Evolutionary conservation across 1,140 invertebrate genomes (phyloP).

Genomic region (Drosophila funebris): DNA sequence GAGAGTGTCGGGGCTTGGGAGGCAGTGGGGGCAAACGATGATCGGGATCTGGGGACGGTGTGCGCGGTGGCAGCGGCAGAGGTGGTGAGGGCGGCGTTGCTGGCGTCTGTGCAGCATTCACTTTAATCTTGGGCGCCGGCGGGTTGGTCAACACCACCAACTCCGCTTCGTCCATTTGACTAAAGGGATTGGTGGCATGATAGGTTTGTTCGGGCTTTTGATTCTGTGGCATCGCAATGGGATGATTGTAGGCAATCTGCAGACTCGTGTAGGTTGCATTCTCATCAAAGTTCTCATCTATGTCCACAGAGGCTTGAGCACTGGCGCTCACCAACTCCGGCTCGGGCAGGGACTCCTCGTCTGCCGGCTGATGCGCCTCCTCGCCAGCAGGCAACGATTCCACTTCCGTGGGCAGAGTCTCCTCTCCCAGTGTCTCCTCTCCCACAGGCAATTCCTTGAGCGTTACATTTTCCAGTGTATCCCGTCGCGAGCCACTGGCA

Average conservation of each 20-base stretch:
- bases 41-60: conserved; percentile 69
- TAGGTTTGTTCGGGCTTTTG: conserved; percentile 20
- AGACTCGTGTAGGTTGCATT: conserved; percentile 91
- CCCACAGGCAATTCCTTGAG: conserved; percentile 72
- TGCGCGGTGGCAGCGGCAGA: conserved; percentile 66
- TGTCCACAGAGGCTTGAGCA: conserved; percentile 83
- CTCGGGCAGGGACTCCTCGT: conserved; percentile 23
- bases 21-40: conserved; percentile 68
- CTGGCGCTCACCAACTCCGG: conserved; percentile 48
- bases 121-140: conserved; percentile 83
- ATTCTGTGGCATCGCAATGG: conserved; percentile 84
- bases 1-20: conserved; percentile 70
- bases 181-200: conserved; percentile 63
- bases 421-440: conserved; percentile 41
- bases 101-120: conserved; percentile 73
- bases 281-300: conserved; percentile 88
- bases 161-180: conserved; percentile 59
- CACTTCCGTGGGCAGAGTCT: no score
- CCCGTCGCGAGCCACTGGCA: conserved; percentile 85
- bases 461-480: conserved; percentile 76
- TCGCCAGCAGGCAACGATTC: conserved; percentile 45
- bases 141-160: conserved; percentile 80
- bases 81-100: conserved; percentile 67
- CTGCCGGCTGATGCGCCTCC: no score
- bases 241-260: conserved; percentile 93